Evolutionary conservation across 1,140 invertebrate genomes (phyloP).

Genomic region (Drosophila ercepeae): DNA sequence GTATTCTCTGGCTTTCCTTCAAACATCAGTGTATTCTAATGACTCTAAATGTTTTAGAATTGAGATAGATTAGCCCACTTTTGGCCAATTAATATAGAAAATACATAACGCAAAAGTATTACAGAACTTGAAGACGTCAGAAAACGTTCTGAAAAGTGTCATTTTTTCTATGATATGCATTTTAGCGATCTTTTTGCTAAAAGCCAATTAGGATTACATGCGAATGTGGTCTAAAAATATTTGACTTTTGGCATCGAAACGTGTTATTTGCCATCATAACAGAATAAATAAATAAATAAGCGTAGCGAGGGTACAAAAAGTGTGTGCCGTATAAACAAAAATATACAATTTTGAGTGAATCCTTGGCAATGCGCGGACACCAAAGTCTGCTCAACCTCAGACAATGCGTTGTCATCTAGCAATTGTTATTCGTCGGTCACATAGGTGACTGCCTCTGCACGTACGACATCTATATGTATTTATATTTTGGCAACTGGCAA

Average conservation of each 20-base stretch:
- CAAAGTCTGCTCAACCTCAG: conserved; percentile 51
- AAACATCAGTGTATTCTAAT: background rate
- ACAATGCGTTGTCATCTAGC: conserved; percentile 72
- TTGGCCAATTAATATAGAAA: conserved; percentile 5
- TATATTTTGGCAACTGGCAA: conserved; percentile 21
- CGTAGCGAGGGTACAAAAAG: conserved; percentile 22
- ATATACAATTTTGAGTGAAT: conserved; percentile 64
- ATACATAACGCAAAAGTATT: conserved; percentile 1
- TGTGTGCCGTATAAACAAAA: conserved; percentile 32
- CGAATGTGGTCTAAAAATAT: conserved; percentile 56
- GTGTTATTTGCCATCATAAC: conserved; percentile 56
- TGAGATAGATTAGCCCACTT: background rate
- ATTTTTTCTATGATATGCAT: conserved; percentile 46
- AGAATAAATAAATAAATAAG: conserved; percentile 45
- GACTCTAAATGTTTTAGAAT: background rate
- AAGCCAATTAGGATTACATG: conserved; percentile 60
- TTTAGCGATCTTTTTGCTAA: conserved; percentile 42
- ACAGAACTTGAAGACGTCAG: conserved; percentile 14
- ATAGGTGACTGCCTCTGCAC: conserved; percentile 34
- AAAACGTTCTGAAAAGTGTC: conserved; percentile 36
- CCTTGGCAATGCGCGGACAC: conserved; percentile 67
- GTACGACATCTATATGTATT: conserved; percentile 10
- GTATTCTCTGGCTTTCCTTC: background rate
- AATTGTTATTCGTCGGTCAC: conserved; percentile 73
- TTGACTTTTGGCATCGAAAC: conserved; percentile 67